Percentiles rank a stretch among this genome's conserved stretches.
phyloP scores from a whole-genome alignment of 2,888 invertebrate species.

The Drosophila anomelani region DNA sequence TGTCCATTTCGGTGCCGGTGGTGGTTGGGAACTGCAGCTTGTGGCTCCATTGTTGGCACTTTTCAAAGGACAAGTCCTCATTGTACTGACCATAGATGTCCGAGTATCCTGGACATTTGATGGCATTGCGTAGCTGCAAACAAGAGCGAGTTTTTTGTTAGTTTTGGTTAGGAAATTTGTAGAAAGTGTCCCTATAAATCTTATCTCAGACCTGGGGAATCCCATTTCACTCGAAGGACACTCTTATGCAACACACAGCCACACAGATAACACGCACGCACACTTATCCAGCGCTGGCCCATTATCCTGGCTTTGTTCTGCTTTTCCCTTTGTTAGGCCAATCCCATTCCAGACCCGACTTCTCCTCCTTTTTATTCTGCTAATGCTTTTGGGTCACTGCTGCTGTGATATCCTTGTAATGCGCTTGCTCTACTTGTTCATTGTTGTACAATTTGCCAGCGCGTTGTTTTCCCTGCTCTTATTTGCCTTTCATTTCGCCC shows the following conservation, averaged over 20 bases:
- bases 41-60: constrained; percentile 78
- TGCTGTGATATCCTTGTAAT: constrained; percentile 71
- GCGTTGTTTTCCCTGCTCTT: constrained; percentile 43
- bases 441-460: constrained; percentile 73
- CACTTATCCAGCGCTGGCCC: neutral
- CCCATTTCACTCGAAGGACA: constrained; percentile 57
- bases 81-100: constrained; percentile 64
- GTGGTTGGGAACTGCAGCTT: constrained; percentile 58
- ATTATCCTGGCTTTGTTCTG: constrained; percentile 50
- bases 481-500: constrained; percentile 72
- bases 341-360: constrained; percentile 31
- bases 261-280: constrained; percentile 29
- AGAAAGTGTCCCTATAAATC: constrained; percentile 43
- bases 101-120: constrained; percentile 74
- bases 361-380: constrained; percentile 5
- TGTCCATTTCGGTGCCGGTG: constrained; percentile 21
- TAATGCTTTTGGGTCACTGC: constrained; percentile 76
- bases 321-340: constrained; percentile 36
- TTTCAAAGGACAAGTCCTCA: constrained; percentile 72
- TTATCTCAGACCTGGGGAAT: constrained; percentile 31
- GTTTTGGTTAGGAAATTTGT: constrained; percentile 55
- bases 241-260: constrained; percentile 46
- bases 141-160: constrained; percentile 46
- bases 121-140: constrained; percentile 68
- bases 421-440: constrained; percentile 67